A percentile compares a stretch with the other conserved stretches of the same genome.
These are phyloP conservation scores for Rhynchonycteris naso DNA, from an alignment of 2,797 vertebrate species.

Conservation along the genomic window DNA sequence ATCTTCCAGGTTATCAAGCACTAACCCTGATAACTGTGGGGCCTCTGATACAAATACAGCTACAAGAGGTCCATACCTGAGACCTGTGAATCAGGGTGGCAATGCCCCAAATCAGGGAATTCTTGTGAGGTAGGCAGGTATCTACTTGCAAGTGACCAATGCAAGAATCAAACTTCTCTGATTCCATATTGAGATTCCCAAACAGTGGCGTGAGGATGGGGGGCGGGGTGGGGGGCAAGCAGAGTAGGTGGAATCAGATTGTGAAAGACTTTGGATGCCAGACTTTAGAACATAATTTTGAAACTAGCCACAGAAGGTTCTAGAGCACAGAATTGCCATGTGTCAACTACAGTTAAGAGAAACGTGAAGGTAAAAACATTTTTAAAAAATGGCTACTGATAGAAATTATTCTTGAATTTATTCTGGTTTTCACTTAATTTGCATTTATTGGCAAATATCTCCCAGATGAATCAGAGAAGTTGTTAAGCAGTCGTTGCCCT, in stretches of 20 bases:
- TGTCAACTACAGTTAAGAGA: not conserved
- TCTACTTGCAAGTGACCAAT: not conserved
- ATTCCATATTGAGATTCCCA: not conserved
- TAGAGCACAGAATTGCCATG: not conserved
- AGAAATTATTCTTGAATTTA: constrained; percentile 34
- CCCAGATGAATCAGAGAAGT: constrained; percentile 15
- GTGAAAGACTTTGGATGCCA: not conserved
- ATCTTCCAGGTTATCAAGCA: not conserved
- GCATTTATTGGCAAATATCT: constrained; percentile 33
- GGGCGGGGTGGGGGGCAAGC: not conserved
- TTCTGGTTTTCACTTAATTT: constrained; percentile 51
- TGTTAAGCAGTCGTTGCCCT: constrained; percentile 49
- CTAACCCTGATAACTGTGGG: not conserved
- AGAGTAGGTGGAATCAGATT: not conserved
- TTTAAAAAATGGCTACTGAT: not conserved
- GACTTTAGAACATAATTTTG: constrained; percentile 6
- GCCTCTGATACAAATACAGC: not conserved
- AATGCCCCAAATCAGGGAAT: not conserved
- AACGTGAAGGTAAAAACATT: not conserved
- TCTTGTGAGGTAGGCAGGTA: not conserved
- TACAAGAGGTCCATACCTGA: no score
- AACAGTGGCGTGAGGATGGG: no score
- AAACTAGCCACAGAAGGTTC: not conserved
- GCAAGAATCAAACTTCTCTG: not conserved
- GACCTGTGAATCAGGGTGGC: not conserved